A percentile compares a stretch with the other conserved stretches of the same genome.
Evolutionary conservation across 2,888 invertebrate genomes (phyloP).

Genomic region (Thera britannica): DNA sequence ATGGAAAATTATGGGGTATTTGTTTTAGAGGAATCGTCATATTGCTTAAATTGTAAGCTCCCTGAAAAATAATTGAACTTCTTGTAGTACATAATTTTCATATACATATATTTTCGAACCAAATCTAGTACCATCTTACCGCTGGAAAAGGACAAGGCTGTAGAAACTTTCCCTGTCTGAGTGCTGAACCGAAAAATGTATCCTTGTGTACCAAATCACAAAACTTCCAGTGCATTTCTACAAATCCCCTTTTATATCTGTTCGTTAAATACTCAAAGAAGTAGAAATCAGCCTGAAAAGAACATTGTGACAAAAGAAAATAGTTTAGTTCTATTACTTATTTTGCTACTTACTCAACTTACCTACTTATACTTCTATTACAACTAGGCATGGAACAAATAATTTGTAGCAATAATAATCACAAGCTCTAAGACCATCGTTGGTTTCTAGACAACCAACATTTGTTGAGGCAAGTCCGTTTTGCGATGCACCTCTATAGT

Average conservation of each 20-base stretch:
- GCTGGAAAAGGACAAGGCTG: constrained; percentile 42
- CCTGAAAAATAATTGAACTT: constrained; percentile 10
- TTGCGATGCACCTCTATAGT: too few species aligned
- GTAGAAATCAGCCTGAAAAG: constrained; percentile 30
- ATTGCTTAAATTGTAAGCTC: constrained; percentile 8
- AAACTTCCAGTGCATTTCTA: constrained; percentile 40
- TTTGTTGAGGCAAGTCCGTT: too few species aligned
- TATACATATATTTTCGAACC: background rate
- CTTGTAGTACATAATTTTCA: background rate
- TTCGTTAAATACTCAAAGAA: constrained; percentile 35
- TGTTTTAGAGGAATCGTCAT: constrained; percentile 15
- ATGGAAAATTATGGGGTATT: constrained; percentile 15
- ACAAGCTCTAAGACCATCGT: too few species aligned
- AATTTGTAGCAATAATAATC: too few species aligned
- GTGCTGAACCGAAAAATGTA: constrained; percentile 6
- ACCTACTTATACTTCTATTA: too few species aligned
- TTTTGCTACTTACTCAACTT: too few species aligned
- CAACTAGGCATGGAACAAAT: too few species aligned
- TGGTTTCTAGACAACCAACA: too few species aligned
- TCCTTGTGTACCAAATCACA: constrained; percentile 42
- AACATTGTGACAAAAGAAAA: background rate
- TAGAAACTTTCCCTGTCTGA: constrained; percentile 36
- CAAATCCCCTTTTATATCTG: constrained; percentile 29
- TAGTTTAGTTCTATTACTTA: too few species aligned
- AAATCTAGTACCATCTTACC: constrained; percentile 23